Evolutionary conservation across 2,888 invertebrate genomes (phyloP), one percentile per base, ranked within the genome.

Genomic region (Agapetus fuscipes): DNA sequence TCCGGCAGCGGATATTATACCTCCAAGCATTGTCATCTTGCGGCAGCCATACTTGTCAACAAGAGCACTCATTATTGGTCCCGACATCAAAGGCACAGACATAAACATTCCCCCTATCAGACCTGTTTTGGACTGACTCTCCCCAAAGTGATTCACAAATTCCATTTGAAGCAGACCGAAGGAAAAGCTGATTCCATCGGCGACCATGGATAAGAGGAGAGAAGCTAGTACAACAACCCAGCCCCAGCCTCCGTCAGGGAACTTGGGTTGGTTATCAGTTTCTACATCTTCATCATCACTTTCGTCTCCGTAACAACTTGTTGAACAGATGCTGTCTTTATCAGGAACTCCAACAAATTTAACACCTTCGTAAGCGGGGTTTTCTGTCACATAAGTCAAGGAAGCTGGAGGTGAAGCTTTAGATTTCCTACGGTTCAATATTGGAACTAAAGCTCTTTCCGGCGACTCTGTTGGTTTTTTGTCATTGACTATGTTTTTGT

Each of bases 161-260:
- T 90, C 83, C 1, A 85, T 81, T 55, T 85, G 90, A 6, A 95
- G 71, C 12, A 94, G 67, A 1, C 95, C 96, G 58, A 94, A 94
- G 1, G 90, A 89, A 59, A 94, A 91, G 34, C 89, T 88, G 39
- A 94, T 79, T 0, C 95, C 95, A 60, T 95, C 95, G 26, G 90
- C 88, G 33, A 95, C 83, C 66, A 90, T 77, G 13, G 90, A 90
- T 40, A 91, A 80, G 28, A 89, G 58, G 49, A 95, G 77, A 0
- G 90, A 87, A 3, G 90, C 81, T 26, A 83, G 60, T 0, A 95
- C 93, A 1, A 95, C 84, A 13, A 89, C 72, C 91, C 90, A 91
- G 6, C 89, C 89, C 82, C 85, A 89, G 2, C 83, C 88, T 1
- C 87, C 87, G 52, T 88, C 87, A 0, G 86, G 87, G 30, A 81